Evolutionary conservation across 2,888 invertebrate genomes (phyloP).

Genomic region (Eueremaeus valkanovi): DNA sequence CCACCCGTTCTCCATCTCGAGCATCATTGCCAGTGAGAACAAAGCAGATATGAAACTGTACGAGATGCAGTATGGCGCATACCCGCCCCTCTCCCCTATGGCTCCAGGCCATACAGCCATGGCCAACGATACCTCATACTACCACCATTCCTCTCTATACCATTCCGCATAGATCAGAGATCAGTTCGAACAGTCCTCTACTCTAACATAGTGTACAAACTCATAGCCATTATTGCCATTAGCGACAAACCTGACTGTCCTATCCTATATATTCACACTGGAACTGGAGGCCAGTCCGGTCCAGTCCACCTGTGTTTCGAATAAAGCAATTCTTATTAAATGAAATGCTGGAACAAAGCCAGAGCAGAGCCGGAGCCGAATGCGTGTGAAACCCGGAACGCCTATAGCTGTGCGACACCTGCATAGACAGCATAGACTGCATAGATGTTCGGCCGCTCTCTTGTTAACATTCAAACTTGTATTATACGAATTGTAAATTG

Average conservation of each 20-base stretch:
- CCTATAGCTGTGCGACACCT: slow-evolving; percentile 21
- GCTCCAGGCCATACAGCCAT: slow-evolving; percentile 48
- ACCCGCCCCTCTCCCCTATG: slow-evolving; percentile 52
- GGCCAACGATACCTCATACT: slow-evolving; percentile 45
- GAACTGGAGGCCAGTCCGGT: no score
- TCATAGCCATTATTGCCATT: slow-evolving; percentile 41
- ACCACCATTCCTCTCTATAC: slow-evolving; percentile 42
- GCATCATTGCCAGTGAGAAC: slow-evolving; percentile 65
- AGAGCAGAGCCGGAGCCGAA: background rate
- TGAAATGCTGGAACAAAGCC: slow-evolving; percentile 12
- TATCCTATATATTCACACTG: slow-evolving; percentile 6
- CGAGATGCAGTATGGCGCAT: slow-evolving; percentile 46
- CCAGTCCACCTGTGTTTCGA: slow-evolving; percentile 30
- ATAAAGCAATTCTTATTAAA: slow-evolving; percentile 21
- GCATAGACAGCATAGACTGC: no score
- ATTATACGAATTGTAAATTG: slow-evolving; percentile 2
- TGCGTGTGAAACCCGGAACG: slow-evolving; percentile 33
- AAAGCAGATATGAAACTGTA: slow-evolving; percentile 47
- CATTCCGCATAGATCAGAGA: slow-evolving; percentile 25
- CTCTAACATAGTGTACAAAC: slow-evolving; percentile 30
- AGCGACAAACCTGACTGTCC: slow-evolving; percentile 35
- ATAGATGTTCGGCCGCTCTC: slow-evolving; percentile 20
- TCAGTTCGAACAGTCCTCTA: no score
- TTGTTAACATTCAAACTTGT: background rate
- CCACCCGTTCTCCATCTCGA: slow-evolving; percentile 92